Base-by-base conservation (phyloP, 2,797 vertebrate species). In the Mormyrops attenuatus region DNA sequence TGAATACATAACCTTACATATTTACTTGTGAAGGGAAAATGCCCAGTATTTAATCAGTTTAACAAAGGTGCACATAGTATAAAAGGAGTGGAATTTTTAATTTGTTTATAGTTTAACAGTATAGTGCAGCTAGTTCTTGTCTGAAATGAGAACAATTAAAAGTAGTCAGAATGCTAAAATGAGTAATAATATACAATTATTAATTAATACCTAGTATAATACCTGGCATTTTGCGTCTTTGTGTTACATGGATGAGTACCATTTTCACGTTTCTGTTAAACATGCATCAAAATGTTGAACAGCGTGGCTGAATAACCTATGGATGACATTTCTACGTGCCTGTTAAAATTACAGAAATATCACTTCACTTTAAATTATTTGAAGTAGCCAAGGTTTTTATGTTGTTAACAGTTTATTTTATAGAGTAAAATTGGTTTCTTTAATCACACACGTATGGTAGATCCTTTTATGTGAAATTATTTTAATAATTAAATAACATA, bases 301-400 rank as follows among this genome's bases (percentile, higher is more conserved):
- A 38, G 15, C 50, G 2, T 57, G 34, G 9, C 52, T 85, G 49
- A 30, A 85, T 85, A 85, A 85, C 5, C n/a, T 15, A 57, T 57
- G 30, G 34, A 57, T 52, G 30, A 20, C 7, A 38, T 30, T 26
- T 55, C 20, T 44, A 7, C 3, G 82, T 13, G 47, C n/a, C 20
- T 49, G n/a, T 85, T 85, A 85, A 50, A 52, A 87, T 41, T 87
- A 41, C 85, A 57, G 85, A 57, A 87, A 55, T 87, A 57, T 55
- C 30, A 0, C 9, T 66, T 66, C 26, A 44, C 73, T 41, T 41
- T 77, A 77, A 73, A 17, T 73, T 73, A 15, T 15, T 38, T 41
- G 69, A 77, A 80, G 73, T 44, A 44, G 38, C 73, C 38, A 80
- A 80, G 69, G 38, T 80, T 52, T 86, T 52, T 86, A 80, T 80